Evolutionary conservation across 1,140 invertebrate genomes (phyloP), one percentile per base, ranked within the genome.

Genomic region (Choristoneura fumiferana): DNA sequence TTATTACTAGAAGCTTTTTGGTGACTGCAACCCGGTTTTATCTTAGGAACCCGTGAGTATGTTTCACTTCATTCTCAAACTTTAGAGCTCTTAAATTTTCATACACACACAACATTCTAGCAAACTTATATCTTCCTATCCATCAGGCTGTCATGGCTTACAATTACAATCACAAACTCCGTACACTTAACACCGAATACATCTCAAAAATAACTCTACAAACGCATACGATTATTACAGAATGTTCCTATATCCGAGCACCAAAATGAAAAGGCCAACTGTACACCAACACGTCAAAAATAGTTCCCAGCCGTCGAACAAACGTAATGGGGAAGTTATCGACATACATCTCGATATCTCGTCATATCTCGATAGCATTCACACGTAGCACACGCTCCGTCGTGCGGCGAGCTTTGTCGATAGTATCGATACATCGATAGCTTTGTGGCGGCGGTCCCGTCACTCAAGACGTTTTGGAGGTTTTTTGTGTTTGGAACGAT

Each of bases 341-440:
- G 83, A 84, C 67, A 63, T 67, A 80, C 66, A 84, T 83, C 81
- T 78, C 73, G 80, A 82, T 83, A 45, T 57, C 18, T 57, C 56
- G 29, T 39, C 36, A 57, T 74, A 56, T 74, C 74, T 81, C 73
- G 83, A 87, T 86, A 86, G 76, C 78, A 86, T 87, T 87, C 84
- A 86, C 84, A 85, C 84, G 75, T 84, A 81, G 83, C 84, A 87
- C 84, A 87, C 84, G 84, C 83, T 81, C 79, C 73, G 71, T 69
- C 73, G 61, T 81, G 78, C 84, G 78, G 78, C 77, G 71, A 74
- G 81, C 84, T 82, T 86, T 87, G 81, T 85, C 76, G 79, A 49
- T 49, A 49, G 18, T 49, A 49, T 49, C 43, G 43, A 49, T 49
- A 81, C 78, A 81, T 81, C 78, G 76, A 72, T 49, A 49, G 43